Conservation (phyloP, 2,888 invertebrate genomes). For the Rugalucina vietnamica region DNA sequence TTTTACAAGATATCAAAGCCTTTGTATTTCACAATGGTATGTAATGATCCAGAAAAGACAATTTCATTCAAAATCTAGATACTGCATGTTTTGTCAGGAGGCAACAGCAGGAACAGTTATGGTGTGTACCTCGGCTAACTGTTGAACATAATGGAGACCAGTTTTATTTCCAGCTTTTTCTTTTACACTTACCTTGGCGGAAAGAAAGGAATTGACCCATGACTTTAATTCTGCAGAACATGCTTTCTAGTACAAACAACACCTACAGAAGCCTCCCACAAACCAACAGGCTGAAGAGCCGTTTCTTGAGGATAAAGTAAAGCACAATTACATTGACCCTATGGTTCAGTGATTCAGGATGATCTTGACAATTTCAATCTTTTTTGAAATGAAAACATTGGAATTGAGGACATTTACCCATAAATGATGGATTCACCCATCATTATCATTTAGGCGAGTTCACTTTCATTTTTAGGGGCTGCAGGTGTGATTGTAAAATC, state of each 20-base stretch:
- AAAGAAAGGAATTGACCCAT: background rate
- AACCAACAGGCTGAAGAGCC: background rate
- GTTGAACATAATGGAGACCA: background rate
- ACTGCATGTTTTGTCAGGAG: background rate
- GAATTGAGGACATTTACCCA: too few species aligned
- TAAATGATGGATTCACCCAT: too few species aligned
- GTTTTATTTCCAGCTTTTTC: background rate
- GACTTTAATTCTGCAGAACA: background rate
- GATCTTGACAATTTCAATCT: background rate
- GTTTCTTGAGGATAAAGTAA: background rate
- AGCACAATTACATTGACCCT: background rate
- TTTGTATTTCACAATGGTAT: too few species aligned
- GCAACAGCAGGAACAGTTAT: background rate
- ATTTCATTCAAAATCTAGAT: background rate
- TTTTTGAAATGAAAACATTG: background rate
- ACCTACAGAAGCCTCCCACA: background rate
- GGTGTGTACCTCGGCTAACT: background rate
- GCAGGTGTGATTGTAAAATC: too few species aligned
- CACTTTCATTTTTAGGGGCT: too few species aligned
- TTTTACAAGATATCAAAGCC: too few species aligned
- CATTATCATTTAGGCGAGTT: too few species aligned
- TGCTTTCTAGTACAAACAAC: background rate
- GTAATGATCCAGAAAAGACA: too few species aligned
- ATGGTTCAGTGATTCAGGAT: background rate
- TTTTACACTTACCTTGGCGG: background rate